A percentile compares a stretch with the other conserved stretches of the same genome.
These are phyloP conservation scores for Melangyna quadrimaculata DNA, from an alignment of 2,888 invertebrate species.

Conservation along the genomic window DNA sequence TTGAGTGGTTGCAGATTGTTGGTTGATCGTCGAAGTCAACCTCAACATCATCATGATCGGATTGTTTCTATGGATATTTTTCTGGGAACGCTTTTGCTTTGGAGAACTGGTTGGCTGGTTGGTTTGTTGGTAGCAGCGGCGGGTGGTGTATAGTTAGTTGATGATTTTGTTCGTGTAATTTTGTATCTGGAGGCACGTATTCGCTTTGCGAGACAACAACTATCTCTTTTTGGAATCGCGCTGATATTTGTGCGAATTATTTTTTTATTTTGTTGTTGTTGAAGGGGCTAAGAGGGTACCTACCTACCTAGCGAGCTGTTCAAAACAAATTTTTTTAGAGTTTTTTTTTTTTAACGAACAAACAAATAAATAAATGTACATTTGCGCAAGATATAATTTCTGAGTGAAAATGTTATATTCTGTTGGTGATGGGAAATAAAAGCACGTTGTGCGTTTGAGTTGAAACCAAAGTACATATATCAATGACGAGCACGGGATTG, in stretches of 20 bases:
- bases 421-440: slow-evolving; percentile 10
- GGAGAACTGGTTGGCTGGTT: slow-evolving; percentile 56
- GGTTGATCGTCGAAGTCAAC: slow-evolving; percentile 53
- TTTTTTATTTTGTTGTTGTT: slow-evolving; percentile 19
- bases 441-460: slow-evolving; percentile 23
- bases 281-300: background rate
- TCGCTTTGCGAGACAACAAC: slow-evolving; percentile 62
- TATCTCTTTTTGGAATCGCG: slow-evolving; percentile 64
- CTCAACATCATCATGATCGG: background rate
- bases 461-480: slow-evolving; percentile 9
- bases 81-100: slow-evolving; percentile 49
- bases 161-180: slow-evolving; percentile 15
- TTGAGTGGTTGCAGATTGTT: slow-evolving; percentile 67
- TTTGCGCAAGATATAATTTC: slow-evolving; percentile 21
- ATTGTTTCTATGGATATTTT: slow-evolving; percentile 13
- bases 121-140: background rate
- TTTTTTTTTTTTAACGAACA: background rate
- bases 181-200: slow-evolving; percentile 45
- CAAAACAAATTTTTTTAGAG: slow-evolving; percentile 2
- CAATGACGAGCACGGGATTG: background rate
- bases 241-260: slow-evolving; percentile 50
- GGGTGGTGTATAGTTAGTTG: background rate
- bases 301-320: too few species aligned
- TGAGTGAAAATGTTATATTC: slow-evolving; percentile 1
- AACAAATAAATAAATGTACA: background rate